Conservation (phyloP, 2,113 vertebrate species). For the Cnemophilus loriae region DNA sequence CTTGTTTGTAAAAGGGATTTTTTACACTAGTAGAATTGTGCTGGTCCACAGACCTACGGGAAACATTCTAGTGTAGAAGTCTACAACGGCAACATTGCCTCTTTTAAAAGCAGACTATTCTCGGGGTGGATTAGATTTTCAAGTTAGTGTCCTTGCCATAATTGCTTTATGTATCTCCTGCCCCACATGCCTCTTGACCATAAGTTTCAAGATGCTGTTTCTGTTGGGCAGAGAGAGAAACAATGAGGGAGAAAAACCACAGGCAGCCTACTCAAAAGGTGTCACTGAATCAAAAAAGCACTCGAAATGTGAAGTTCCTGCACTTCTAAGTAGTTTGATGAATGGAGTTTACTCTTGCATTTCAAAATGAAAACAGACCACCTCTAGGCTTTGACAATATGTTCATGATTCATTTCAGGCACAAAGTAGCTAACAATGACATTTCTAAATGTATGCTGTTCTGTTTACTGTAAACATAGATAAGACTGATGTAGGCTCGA, state of each 20-base stretch:
- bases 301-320: background rate
- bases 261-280: background rate
- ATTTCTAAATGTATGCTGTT: background rate
- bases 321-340: background rate
- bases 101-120: background rate
- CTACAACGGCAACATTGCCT: background rate
- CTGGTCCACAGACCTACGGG: background rate
- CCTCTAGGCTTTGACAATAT: background rate
- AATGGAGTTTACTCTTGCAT: background rate
- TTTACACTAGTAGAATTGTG: background rate
- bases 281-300: background rate
- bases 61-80: background rate
- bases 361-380: background rate
- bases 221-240: background rate
- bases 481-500: background rate
- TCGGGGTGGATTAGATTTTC: background rate
- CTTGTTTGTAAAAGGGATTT: conserved; percentile 20
- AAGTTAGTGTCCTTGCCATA: background rate
- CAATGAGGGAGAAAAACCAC: background rate
- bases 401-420: background rate
- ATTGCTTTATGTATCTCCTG: background rate
- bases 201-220: background rate
- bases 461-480: background rate
- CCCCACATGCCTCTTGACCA: background rate
- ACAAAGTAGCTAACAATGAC: background rate